Conservation (phyloP, 1,140 invertebrate genomes). For the Doryteuthis pealeii region DNA sequence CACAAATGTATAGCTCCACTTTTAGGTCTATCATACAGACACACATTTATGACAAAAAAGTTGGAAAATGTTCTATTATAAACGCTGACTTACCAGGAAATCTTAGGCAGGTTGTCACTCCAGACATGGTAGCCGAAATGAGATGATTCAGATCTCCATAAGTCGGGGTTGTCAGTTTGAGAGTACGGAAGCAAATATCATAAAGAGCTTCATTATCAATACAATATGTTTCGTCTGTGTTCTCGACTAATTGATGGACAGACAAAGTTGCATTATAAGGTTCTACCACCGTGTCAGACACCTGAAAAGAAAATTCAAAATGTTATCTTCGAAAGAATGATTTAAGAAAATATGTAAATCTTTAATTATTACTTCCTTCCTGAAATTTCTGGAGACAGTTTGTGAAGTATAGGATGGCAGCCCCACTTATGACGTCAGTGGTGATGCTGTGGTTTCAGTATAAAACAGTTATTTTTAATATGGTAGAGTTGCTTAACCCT, state of each 20-base stretch:
- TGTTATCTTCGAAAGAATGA: neutral
- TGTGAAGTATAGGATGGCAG: too few relatives aligned
- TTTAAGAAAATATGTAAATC: too few relatives aligned
- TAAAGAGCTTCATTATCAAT: conserved; percentile 82
- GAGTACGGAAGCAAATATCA: conserved; percentile 88
- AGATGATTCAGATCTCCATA: conserved; percentile 63
- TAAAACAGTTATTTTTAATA: too few relatives aligned
- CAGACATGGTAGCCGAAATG: conserved; percentile 77
- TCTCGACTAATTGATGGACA: conserved; percentile 78
- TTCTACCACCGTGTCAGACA: conserved; percentile 67
- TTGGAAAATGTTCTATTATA: too few relatives aligned
- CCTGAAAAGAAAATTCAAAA: conserved; percentile 59
- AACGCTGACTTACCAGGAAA: conserved; percentile 74
- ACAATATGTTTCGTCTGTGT: conserved; percentile 70
- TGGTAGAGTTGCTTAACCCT: too few relatives aligned
- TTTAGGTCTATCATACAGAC: too few relatives aligned
- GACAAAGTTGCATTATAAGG: conserved; percentile 70
- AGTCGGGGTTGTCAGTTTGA: conserved; percentile 74
- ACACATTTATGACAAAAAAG: too few relatives aligned
- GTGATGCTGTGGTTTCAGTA: too few relatives aligned
- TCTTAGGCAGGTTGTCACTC: conserved; percentile 78
- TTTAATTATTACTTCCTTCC: too few relatives aligned
- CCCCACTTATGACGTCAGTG: too few relatives aligned
- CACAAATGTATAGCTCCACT: too few relatives aligned
- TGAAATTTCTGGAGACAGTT: too few relatives aligned